phyloP scores from a whole-genome alignment of 2,113 vertebrate species.

The Oophaga pumilio region DNA sequence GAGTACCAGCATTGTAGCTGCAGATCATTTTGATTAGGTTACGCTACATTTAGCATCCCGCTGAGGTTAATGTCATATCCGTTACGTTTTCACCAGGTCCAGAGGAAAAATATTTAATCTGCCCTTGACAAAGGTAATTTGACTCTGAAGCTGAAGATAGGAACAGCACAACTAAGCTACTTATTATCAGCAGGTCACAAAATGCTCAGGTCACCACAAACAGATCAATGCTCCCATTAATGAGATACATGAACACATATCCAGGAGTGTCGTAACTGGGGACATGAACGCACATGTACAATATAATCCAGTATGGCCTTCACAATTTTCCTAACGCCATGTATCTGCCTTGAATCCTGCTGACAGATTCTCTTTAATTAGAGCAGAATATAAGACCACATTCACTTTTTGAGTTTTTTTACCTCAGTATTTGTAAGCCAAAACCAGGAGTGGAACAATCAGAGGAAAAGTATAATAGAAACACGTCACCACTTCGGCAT shows the following conservation, averaged over 20 bases:
- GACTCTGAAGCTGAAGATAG: conserved; percentile 30
- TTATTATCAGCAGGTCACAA: conserved; percentile 33
- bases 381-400: no score
- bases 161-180: conserved; percentile 12
- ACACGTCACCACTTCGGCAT: no score
- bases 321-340: not conserved
- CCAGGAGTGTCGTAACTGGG: not conserved
- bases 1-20: conserved; percentile 41
- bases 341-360: not conserved
- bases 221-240: conserved; percentile 11
- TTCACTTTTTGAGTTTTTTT: no score
- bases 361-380: no score
- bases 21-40: conserved; percentile 39
- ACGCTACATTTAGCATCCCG: conserved; percentile 46
- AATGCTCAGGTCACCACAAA: conserved; percentile 7
- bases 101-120: conserved; percentile 33
- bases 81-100: not conserved
- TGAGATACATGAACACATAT: not conserved
- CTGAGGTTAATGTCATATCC: conserved; percentile 19
- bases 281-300: not conserved
- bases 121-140: conserved; percentile 45
- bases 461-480: no score
- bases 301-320: not conserved
- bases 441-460: no score
- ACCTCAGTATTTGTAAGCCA: no score